Percentiles rank a stretch among this genome's conserved stretches.
These are phyloP conservation scores for Ptilonorhynchus violaceus DNA, from an alignment of 2,113 vertebrate species.

Conservation along the genomic window DNA sequence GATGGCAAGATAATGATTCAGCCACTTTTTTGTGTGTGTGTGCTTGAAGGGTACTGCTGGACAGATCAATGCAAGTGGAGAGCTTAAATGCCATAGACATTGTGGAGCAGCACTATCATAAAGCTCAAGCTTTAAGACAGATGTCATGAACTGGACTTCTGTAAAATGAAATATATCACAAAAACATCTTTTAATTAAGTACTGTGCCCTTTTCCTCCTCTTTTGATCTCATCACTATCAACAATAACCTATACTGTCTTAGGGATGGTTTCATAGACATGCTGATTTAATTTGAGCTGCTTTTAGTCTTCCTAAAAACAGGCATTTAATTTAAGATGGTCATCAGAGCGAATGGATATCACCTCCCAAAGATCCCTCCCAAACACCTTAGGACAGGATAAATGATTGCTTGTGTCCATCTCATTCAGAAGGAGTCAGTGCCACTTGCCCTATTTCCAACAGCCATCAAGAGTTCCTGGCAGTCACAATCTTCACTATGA, in stretches of 20 bases:
- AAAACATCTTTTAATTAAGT: background rate
- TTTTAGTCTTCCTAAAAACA: background rate
- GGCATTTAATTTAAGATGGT: background rate
- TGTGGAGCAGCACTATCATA: background rate
- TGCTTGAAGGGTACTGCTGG: background rate
- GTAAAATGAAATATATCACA: background rate
- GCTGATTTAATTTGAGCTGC: background rate
- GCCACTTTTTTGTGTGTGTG: background rate
- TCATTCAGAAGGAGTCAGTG: background rate
- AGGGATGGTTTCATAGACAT: background rate
- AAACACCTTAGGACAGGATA: background rate
- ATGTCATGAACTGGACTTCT: background rate
- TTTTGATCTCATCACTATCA: background rate
- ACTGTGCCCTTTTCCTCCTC: background rate
- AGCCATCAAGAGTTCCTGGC: background rate
- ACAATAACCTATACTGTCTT: background rate
- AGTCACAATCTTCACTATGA: background rate
- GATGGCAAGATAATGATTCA: constrained; percentile 23
- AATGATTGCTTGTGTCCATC: background rate
- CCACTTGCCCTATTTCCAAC: background rate
- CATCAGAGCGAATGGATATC: background rate
- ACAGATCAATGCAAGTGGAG: background rate
- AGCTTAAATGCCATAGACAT: background rate
- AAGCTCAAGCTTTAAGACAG: background rate
- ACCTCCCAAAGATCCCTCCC: background rate